These are phyloP conservation scores for Pygmarrhopalites habei DNA, from an alignment of 1,140 invertebrate species.

Conservation along the genomic window DNA sequence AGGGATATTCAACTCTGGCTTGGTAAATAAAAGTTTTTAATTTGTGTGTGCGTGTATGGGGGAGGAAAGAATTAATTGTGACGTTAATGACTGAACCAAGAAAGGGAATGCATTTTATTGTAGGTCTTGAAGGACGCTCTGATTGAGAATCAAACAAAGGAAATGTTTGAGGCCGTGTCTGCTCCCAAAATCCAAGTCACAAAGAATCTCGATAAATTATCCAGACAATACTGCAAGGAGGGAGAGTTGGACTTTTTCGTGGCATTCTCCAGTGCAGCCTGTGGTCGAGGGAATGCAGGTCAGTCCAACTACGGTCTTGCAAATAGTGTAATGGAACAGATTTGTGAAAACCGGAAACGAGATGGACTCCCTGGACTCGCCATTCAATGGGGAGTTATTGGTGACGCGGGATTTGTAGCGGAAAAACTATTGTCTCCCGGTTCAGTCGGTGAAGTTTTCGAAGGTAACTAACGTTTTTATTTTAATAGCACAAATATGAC, in stretches of 20 bases:
- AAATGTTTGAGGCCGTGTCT: slow-evolving; percentile 51
- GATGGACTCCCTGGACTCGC: slow-evolving; percentile 58
- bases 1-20: slow-evolving; percentile 73
- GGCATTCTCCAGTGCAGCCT: slow-evolving; percentile 37
- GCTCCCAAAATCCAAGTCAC: slow-evolving; percentile 54
- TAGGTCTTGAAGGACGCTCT: slow-evolving; percentile 77
- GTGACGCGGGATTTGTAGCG: slow-evolving; percentile 56
- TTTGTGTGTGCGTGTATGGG: no score
- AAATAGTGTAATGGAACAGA: slow-evolving; percentile 65
- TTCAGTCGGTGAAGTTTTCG: no score
- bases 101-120: no score
- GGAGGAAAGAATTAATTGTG: no score
- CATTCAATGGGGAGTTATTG: slow-evolving; percentile 64
- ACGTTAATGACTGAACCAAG: no score
- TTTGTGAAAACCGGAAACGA: slow-evolving; percentile 54
- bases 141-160: slow-evolving; percentile 66
- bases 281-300: slow-evolving; percentile 38
- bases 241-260: slow-evolving; percentile 45
- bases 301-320: slow-evolving; percentile 49
- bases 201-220: slow-evolving; percentile 54
- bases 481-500: no score
- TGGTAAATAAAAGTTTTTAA: no score
- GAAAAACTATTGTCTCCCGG: no score
- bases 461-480: no score
- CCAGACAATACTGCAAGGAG: slow-evolving; percentile 49